Evolutionary conservation across 2,888 invertebrate genomes (phyloP), one percentile per base, ranked within the genome.

Genomic region (Abrostola triplasia): DNA sequence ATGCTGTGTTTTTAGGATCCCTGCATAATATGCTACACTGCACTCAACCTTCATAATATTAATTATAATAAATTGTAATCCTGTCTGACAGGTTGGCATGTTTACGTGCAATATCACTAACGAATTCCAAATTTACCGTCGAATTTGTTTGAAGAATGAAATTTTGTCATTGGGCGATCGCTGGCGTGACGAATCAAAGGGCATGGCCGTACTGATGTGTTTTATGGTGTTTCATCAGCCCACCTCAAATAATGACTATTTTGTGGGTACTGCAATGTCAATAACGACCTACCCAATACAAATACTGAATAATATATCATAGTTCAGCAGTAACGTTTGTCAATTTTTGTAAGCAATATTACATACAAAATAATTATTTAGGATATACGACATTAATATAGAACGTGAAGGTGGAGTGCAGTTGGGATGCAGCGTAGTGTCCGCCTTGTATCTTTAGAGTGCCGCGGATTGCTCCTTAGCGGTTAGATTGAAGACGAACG

Each of bases 361-460:
- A 50, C 50, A 54, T 67, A 56, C 44, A 59, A 49, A 59, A 52
- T 67, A 57, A 57, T 44, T 35, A 59, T 44, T 35, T 61, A 69
- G 35, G 50, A 51, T 67, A 50, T 38, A 58, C 58, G 44, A 9
- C 8, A 24, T 49, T 41, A 53, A 41, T 38, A 6, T 65, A 59
- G 52, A 53, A 35, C 4, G 50, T 65, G 54, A 73, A 53, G 59
- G 80, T 85, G 76, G 85, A 89, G 87, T 89, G 84, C 86, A 88
- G 86, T 84, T 81, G 62, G 80, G 76, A 77, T 84, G 88, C 90
- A 91, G 88, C 84, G 90, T 93, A 92, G 93, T 90, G 82, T 88
- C 91, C 88, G 91, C 92, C 91, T 90, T 90, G 90, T 90, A 90
- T 89, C 88, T 88, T 86, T 92, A 92, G 91, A 91, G 88, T 88